Evolutionary conservation across 1,140 invertebrate genomes (phyloP).

Genomic region (Triops longicaudatus): DNA sequence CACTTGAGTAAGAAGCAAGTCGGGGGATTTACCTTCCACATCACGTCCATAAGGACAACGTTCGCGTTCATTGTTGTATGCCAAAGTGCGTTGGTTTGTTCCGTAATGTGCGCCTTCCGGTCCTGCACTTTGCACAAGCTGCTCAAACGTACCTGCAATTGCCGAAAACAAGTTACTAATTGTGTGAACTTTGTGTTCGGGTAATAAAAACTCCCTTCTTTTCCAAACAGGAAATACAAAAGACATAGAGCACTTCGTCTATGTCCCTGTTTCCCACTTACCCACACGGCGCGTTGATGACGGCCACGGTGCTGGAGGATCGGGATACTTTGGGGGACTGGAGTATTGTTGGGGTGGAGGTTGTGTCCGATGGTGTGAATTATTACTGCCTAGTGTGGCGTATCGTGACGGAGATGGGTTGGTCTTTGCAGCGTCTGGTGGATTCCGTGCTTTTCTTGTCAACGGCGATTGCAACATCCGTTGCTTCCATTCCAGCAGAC

Average conservation of each 20-base stretch:
- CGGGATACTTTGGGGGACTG: background rate
- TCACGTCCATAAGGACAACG: background rate
- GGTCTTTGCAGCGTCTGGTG: background rate
- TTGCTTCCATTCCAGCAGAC: constrained; percentile 83
- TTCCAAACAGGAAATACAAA: background rate
- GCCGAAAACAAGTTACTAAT: background rate
- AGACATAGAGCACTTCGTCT: background rate
- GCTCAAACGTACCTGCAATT: background rate
- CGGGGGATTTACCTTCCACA: background rate
- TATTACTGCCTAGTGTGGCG: constrained; percentile 13
- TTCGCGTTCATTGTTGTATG: background rate
- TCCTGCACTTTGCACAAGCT: background rate
- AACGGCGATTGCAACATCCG: constrained; percentile 80
- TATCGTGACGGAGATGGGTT: constrained; percentile 6
- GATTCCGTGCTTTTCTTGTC: constrained; percentile 55
- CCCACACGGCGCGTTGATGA: background rate
- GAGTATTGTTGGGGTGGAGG: constrained; percentile 2
- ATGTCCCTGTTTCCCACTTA: background rate
- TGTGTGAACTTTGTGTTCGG: background rate
- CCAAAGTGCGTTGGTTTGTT: background rate
- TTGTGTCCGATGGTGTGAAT: constrained; percentile 3
- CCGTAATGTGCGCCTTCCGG: background rate
- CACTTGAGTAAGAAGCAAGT: constrained; percentile 15
- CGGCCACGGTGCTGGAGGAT: background rate
- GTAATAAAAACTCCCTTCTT: background rate